phyloP scores from a whole-genome alignment of 2,888 invertebrate species.

The Gerris lacustris region DNA sequence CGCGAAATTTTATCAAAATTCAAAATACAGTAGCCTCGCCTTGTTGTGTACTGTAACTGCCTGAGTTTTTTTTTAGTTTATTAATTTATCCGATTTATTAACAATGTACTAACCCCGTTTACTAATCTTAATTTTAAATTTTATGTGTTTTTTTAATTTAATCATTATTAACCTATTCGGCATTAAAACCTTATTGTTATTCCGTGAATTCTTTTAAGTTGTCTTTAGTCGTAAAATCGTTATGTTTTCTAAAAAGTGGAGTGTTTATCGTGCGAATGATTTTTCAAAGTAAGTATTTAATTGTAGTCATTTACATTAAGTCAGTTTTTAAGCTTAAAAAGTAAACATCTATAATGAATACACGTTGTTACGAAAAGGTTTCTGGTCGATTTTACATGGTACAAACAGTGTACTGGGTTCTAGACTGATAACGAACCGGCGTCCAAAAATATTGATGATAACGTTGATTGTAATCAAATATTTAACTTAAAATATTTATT shows the following conservation, averaged over 20 bases:
- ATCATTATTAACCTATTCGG: background rate
- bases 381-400: too few species aligned
- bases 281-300: too few species aligned
- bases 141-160: background rate
- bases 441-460: too few species aligned
- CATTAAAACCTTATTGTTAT: background rate
- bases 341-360: too few species aligned
- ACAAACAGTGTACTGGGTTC: too few species aligned
- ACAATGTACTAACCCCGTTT: slow-evolving; percentile 1
- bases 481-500: too few species aligned
- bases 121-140: slow-evolving; percentile 2
- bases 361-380: too few species aligned
- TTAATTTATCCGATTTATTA: background rate
- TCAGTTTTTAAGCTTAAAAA: too few species aligned
- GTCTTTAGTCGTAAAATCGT: background rate
- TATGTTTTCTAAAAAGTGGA: background rate
- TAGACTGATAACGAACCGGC: too few species aligned
- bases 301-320: too few species aligned
- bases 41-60: background rate
- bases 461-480: too few species aligned
- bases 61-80: background rate
- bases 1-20: background rate
- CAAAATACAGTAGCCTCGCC: background rate
- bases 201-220: background rate
- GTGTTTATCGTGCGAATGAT: background rate